Percentiles rank a stretch among this genome's conserved stretches.
Evolutionary conservation across 2,113 vertebrate genomes (phyloP).

Genomic region (Tragelaphus strepsiceros): DNA sequence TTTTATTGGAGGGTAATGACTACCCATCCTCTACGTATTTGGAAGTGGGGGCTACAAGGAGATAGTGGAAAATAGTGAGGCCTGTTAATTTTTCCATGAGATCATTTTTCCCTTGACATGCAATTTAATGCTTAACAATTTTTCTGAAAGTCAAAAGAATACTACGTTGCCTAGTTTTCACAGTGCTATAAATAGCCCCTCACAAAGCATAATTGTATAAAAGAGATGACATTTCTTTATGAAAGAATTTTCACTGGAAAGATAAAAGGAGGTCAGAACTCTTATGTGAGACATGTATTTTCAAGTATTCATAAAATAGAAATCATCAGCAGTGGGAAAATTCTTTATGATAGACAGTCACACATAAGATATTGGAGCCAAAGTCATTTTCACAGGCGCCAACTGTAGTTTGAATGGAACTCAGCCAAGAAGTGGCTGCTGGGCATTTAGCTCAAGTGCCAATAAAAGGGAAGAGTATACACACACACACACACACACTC

Average conservation of each 20-base stretch:
- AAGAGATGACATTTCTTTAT: constrained; percentile 66
- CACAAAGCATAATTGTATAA: constrained; percentile 71
- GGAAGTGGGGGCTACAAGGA: neutral
- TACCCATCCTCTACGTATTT: neutral
- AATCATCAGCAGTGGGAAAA: constrained; percentile 57
- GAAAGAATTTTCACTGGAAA: constrained; percentile 66
- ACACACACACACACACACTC: neutral
- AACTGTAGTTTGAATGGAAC: constrained; percentile 70
- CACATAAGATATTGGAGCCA: constrained; percentile 58
- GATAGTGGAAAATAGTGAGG: constrained; percentile 6
- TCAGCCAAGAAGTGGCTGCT: constrained; percentile 65
- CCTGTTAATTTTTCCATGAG: constrained; percentile 66
- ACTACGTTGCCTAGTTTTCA: constrained; percentile 59
- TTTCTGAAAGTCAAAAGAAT: constrained; percentile 71
- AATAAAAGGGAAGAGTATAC: constrained; percentile 29
- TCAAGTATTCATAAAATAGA: constrained; percentile 73
- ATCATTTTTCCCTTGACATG: constrained; percentile 61
- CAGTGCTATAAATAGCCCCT: constrained; percentile 67
- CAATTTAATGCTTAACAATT: constrained; percentile 70
- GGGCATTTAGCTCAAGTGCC: constrained; percentile 64
- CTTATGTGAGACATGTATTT: constrained; percentile 65
- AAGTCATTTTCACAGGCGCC: constrained; percentile 63
- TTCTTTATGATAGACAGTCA: constrained; percentile 66
- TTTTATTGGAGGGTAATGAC: constrained; percentile 27
- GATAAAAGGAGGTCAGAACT: constrained; percentile 72